Evolutionary conservation across 92 coral and sea anemone genomes (phyloP), one percentile per base, ranked within the genome.

Genomic region (Siderastrea radians): DNA sequence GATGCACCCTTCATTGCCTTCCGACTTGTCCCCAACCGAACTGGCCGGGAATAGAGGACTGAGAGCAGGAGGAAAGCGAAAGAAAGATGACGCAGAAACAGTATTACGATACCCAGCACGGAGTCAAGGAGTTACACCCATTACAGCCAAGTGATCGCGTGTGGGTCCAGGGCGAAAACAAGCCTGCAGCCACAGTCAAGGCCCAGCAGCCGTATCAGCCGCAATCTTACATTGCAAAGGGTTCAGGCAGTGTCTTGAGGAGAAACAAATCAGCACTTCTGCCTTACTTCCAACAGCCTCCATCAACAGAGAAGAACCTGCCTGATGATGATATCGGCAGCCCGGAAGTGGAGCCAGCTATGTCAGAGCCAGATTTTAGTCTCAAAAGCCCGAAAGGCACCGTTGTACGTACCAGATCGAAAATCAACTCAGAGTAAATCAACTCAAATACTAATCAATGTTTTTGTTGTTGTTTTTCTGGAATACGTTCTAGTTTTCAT

Each of bases 21-120:
- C 66, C 16, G 14, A 16, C 15, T 8, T 8, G 1, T 13, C 66
- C 17, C 48, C 49, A 68, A 68, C 74, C 74, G 47, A 74, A 38
- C 63, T 74, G 78, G 78, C 78, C 78, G 4, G 62, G 78, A 74
- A 74, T 74, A 17, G 78, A 68, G 51, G 12, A 68, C 7, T 68
- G 74, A 45, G 17, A 26, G 48, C 74, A 43, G 51, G 74, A 68
- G 74, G 16, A 68, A 26, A 68, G 74, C 15, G 1, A 68, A 68
- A n/a, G 74, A 17, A 68, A 26, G 74, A 68, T 68, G 3, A 68
- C 14, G 48, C 74, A 68, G 51, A 68, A 68, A 17, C 11, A 68
- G 47, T n/a, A 68, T 26, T 68, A 68, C 74, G 74, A 68, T 68
- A 4, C 48, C 4, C 49, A 45, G 48, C 74, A 68, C 51, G 47